These are phyloP conservation scores for Trachymyrmex cornetzi DNA, from an alignment of 1,140 invertebrate species.

Conservation along the genomic window DNA sequence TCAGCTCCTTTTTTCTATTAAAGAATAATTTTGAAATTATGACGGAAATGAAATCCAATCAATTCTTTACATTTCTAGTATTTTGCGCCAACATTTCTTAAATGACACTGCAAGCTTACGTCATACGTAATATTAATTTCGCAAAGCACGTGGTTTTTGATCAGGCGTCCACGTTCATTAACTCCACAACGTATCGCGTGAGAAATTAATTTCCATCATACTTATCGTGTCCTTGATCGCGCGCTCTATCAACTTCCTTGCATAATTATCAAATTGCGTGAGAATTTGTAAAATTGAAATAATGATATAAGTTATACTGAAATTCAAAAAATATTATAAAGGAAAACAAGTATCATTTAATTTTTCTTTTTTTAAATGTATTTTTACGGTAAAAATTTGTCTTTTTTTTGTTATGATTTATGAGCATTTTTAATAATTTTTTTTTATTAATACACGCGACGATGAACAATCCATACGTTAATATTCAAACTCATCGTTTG, in stretches of 20 bases:
- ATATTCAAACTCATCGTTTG: background rate
- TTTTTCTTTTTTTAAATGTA: background rate
- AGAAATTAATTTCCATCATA: slow-evolving; percentile 28
- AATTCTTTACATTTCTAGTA: background rate
- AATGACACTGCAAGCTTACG: background rate
- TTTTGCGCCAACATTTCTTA: background rate
- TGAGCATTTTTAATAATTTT: background rate
- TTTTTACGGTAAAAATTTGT: background rate
- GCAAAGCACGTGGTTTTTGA: background rate
- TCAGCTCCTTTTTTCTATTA: background rate
- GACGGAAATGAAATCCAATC: background rate
- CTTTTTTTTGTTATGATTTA: background rate
- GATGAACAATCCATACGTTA: background rate
- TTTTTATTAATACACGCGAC: background rate
- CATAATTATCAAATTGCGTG: slow-evolving; percentile 20
- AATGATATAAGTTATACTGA: background rate
- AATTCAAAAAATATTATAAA: background rate
- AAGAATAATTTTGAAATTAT: background rate
- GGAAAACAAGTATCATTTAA: background rate
- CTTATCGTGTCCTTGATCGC: slow-evolving; percentile 3
- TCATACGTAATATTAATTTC: background rate
- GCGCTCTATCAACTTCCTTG: background rate
- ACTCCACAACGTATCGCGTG: background rate
- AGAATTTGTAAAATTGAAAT: background rate
- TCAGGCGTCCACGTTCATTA: background rate